phyloP scores from a whole-genome alignment of 2,888 invertebrate species.

The Agonopterix subpropinquella region DNA sequence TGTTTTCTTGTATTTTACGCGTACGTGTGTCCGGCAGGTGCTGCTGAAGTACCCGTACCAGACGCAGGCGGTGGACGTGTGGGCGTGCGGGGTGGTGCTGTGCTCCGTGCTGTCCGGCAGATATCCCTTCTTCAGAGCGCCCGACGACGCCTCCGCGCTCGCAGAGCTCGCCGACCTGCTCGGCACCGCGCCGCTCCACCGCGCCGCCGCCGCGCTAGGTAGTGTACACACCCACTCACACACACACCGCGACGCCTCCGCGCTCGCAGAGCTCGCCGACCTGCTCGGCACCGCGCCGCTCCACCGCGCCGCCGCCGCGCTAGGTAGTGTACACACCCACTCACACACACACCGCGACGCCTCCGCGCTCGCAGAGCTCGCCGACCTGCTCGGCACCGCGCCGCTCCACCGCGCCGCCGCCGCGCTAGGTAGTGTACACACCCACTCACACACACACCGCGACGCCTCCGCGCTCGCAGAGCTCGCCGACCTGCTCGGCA shows the following conservation, averaged over 20 bases:
- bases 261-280: conserved; percentile 87
- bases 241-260: conserved; percentile 56
- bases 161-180: conserved; percentile 89
- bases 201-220: conserved; percentile 80
- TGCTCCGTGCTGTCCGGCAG: conserved; percentile 81
- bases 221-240: no score
- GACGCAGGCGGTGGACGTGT: conserved; percentile 90
- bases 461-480: conserved; percentile 84
- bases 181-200: conserved; percentile 81
- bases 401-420: conserved; percentile 80
- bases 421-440: conserved; percentile 75
- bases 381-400: conserved; percentile 84
- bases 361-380: conserved; percentile 88
- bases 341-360: no score
- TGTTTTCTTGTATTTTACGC: no score
- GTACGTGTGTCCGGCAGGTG: conserved; percentile 51
- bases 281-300: conserved; percentile 85
- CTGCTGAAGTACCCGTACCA: conserved; percentile 86
- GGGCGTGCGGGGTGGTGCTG: conserved; percentile 92
- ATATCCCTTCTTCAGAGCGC: conserved; percentile 90
- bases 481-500: conserved; percentile 87
- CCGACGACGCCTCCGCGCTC: conserved; percentile 82
- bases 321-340: no score
- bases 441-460: no score
- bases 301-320: conserved; percentile 78